These are phyloP conservation scores for Calephelis virginiensis DNA, from an alignment of 1,140 invertebrate genomes.

Conservation along the genomic window DNA sequence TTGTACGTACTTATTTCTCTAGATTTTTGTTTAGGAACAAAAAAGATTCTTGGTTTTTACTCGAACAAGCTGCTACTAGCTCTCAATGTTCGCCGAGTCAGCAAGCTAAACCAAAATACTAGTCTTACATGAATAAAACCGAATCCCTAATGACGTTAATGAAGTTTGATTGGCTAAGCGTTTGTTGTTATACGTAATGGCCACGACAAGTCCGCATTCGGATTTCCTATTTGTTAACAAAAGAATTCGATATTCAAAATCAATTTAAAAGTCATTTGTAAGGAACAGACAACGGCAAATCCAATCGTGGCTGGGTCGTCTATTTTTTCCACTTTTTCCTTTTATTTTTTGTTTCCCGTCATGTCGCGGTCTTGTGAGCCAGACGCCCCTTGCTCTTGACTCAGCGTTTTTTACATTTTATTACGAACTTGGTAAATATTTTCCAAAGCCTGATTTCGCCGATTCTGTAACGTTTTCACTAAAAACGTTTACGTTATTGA, in stretches of 20 bases:
- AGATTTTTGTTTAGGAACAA: too few species aligned
- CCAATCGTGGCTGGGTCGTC: slow-evolving; percentile 65
- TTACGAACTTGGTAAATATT: slow-evolving; percentile 75
- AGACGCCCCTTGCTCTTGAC: slow-evolving; percentile 72
- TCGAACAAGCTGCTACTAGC: too few species aligned
- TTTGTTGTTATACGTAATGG: slow-evolving; percentile 27
- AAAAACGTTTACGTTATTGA: slow-evolving; percentile 27
- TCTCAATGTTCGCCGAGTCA: too few species aligned
- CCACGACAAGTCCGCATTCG: slow-evolving; percentile 14
- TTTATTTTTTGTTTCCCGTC: slow-evolving; percentile 64
- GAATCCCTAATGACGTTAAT: slow-evolving; percentile 17
- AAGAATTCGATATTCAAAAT: slow-evolving; percentile 71
- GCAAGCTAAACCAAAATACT: too few species aligned
- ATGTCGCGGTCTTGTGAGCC: slow-evolving; percentile 72
- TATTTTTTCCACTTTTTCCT: slow-evolving; percentile 59
- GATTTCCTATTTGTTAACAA: slow-evolving; percentile 46
- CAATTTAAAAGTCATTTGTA: slow-evolving; percentile 76
- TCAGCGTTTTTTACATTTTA: slow-evolving; percentile 74
- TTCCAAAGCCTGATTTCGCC: slow-evolving; percentile 56
- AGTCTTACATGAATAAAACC: neutral
- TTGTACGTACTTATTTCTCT: too few species aligned
- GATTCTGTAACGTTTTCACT: slow-evolving; percentile 45
- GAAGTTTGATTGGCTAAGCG: slow-evolving; percentile 1
- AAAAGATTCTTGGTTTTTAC: too few species aligned
- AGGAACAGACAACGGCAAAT: slow-evolving; percentile 76